phyloP scores from a whole-genome alignment of 2,888 invertebrate genomes.

The Sinhomidia bicolor region DNA sequence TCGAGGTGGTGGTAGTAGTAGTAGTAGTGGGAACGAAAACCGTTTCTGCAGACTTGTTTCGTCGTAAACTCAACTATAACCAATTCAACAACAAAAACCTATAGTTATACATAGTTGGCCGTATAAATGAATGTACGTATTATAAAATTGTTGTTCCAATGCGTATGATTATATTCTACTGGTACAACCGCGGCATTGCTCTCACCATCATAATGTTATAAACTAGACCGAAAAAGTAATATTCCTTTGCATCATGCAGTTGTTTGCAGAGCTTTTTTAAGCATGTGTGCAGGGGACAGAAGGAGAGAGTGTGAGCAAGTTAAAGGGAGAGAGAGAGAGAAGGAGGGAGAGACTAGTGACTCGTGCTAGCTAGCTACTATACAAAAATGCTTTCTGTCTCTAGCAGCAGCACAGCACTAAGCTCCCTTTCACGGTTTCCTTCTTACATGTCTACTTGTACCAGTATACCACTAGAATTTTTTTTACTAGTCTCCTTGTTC shows the following conservation, averaged over 20 bases:
- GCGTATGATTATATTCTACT: constrained; percentile 43
- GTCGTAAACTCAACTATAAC: not conserved
- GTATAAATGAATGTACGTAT: not conserved
- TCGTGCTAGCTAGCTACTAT: not conserved
- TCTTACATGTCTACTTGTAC: not conserved
- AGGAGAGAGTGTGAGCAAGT: not conserved
- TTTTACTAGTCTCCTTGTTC: not conserved
- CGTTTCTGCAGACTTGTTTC: not conserved
- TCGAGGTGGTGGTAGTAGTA: no score
- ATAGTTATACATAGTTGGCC: not conserved
- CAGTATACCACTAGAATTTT: not conserved
- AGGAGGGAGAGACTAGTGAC: not conserved
- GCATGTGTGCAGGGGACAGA: constrained; percentile 26
- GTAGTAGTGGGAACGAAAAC: not conserved
- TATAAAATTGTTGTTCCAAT: constrained; percentile 41
- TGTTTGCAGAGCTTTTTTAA: constrained; percentile 44
- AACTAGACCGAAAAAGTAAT: constrained; percentile 39
- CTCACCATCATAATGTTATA: not conserved
- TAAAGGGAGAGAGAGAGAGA: not conserved
- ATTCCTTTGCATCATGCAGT: constrained; percentile 49
- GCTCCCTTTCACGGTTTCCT: not conserved
- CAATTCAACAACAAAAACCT: constrained; percentile 36
- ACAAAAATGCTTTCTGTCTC: not conserved
- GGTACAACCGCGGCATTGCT: not conserved
- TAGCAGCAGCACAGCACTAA: not conserved